Conservation (phyloP, 1,140 invertebrate species). For the Drosophila equinoxialis region DNA sequence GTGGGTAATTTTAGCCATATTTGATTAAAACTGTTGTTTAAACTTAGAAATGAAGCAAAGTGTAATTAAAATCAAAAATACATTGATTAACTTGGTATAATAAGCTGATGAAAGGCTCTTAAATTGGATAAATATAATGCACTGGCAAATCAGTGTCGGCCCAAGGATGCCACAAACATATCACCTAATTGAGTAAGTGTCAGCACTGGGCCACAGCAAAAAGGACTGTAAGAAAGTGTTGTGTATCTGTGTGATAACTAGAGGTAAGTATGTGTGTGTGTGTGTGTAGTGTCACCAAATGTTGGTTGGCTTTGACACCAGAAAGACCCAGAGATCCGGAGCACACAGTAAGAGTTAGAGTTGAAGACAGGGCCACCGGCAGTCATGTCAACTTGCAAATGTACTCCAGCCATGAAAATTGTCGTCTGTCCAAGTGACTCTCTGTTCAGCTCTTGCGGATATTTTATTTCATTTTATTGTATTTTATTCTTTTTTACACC, state of each 20-base stretch:
- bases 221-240: conserved; percentile 32
- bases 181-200: conserved; percentile 78
- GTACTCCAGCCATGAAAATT: conserved; percentile 43
- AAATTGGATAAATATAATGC: conserved; percentile 22
- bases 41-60: not conserved
- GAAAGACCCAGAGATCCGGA: conserved; percentile 28
- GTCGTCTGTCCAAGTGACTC: conserved; percentile 45
- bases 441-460: conserved; percentile 53
- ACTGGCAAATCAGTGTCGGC: conserved; percentile 63
- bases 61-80: conserved; percentile 14
- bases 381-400: conserved; percentile 76
- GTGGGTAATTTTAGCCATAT: no score
- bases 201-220: conserved; percentile 51
- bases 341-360: not conserved
- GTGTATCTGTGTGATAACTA: conserved; percentile 19
- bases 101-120: conserved; percentile 50
- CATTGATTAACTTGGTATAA: conserved; percentile 46
- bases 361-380: conserved; percentile 21
- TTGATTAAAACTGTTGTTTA: no score
- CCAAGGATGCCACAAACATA: conserved; percentile 41
- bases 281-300: conserved; percentile 12
- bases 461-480: conserved; percentile 80
- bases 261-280: not conserved
- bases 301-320: conserved; percentile 50
- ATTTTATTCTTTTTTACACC: conserved; percentile 67